Evolutionary conservation across 2,113 vertebrate species (phyloP), one percentile per base, ranked within the genome.

Genomic region (Tringa solitaria): DNA sequence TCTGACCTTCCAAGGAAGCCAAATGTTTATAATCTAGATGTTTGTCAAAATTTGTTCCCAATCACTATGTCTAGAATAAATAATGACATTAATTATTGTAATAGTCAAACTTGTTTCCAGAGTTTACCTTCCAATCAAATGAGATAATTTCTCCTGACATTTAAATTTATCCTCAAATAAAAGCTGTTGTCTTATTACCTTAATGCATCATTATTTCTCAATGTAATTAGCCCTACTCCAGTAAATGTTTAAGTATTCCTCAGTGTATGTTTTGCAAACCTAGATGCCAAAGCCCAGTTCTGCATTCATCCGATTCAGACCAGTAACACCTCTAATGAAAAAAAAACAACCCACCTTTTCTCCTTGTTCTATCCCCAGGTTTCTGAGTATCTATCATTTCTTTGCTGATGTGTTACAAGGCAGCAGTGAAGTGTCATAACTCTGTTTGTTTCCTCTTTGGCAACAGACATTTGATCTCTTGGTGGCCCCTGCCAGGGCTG

Each of bases 241-340:
- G 22, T 28, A 65, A 45, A 41, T 20, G 2, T 37, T 57, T 70
- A 87, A 75, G 19, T 16, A 60, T 6, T 51, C 37, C 17, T 90
- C 30, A 46, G 32, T 2, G 18, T 14, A 22, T 0, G 0, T 18
- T 84, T 89, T 84, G 46, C n/a, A 63, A 94, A 95, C 89, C 8
- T 1, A 8, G 7, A 26, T 50, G 37, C 39, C 54, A 61, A 91
- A 73, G 14, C 8, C 1, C 6, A 65, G 32, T 48, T 84, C 60
- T 67, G 7, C 22, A 16, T 65, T 69, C 10, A 3, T 32, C 19
- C n/a, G 3, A 1, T 56, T 89, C 43, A 74, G 32, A 30, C 6
- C 1, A 0, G 8, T 37, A 59, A 69, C 3, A 43, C 1, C 20
- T 15, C 11, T 28, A 67, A 72, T 4, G 10, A 67, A 33, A 67